These are phyloP conservation scores for Drosophila ficusphila DNA, from an alignment of 1,140 invertebrate species.

Conservation along the genomic window DNA sequence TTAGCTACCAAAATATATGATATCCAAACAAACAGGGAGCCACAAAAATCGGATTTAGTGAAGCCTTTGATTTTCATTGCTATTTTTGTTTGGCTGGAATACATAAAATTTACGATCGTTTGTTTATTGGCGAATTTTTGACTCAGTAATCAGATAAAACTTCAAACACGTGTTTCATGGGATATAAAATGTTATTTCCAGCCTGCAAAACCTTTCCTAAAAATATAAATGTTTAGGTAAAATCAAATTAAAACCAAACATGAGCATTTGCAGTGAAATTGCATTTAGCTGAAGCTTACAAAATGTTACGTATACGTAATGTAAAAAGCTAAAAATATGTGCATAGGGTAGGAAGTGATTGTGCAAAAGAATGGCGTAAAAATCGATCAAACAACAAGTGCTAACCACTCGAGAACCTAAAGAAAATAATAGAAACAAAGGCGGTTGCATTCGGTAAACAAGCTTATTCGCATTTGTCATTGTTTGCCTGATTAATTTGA, in stretches of 20 bases:
- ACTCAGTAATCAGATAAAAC: not conserved
- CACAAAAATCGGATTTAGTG: not conserved
- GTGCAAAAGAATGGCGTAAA: slow-evolving; percentile 30
- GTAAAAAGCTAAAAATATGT: not conserved
- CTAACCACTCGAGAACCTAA: slow-evolving; percentile 14
- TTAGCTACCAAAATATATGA: not conserved
- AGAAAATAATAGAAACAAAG: slow-evolving; percentile 28
- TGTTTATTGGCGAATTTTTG: slow-evolving; percentile 15
- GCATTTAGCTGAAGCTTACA: slow-evolving; percentile 42
- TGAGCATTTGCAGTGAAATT: slow-evolving; percentile 36
- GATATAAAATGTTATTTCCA: not conserved
- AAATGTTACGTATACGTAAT: slow-evolving; percentile 63
- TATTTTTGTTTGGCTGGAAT: not conserved
- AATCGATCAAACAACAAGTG: slow-evolving; percentile 70
- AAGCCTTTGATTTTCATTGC: slow-evolving; percentile 14
- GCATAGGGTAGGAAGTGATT: slow-evolving; percentile 7
- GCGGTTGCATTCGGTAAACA: slow-evolving; percentile 44
- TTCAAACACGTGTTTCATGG: not conserved
- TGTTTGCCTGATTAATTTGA: slow-evolving; percentile 38
- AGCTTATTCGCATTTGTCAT: slow-evolving; percentile 41
- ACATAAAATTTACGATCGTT: slow-evolving; percentile 13
- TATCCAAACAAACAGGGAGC: not conserved
- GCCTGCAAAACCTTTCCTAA: too few species aligned
- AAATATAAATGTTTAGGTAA: slow-evolving; percentile 12
- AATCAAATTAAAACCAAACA: not conserved